phyloP scores from a whole-genome alignment of 1,140 invertebrate genomes.

The Catajapyx aquilonaris region DNA sequence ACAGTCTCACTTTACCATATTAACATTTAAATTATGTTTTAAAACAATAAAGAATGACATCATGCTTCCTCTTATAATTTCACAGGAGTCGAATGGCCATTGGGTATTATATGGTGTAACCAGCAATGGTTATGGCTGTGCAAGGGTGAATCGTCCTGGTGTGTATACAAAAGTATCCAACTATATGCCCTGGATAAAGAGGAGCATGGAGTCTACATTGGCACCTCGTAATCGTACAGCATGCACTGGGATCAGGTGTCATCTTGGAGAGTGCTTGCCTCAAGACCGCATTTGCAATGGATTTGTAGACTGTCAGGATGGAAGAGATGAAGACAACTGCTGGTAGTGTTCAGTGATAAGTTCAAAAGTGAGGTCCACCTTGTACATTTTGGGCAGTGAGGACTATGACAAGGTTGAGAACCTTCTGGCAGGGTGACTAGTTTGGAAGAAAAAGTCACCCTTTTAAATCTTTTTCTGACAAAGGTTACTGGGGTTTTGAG shows the following conservation, averaged over 20 bases:
- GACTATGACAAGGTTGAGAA: no score
- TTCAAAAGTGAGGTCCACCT: no score
- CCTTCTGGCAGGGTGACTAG: no score
- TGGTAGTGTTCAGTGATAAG: not conserved
- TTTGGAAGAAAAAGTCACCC: no score
- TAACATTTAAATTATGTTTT: no score
- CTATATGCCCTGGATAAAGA: conserved; percentile 53
- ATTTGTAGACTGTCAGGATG: conserved; percentile 49
- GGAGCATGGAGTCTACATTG: conserved; percentile 8
- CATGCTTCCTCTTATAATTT: no score
- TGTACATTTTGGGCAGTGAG: no score
- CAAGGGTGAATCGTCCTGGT: conserved; percentile 55
- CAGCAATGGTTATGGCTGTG: conserved; percentile 72
- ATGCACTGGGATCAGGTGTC: conserved; percentile 47
- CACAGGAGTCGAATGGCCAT: conserved; percentile 26
- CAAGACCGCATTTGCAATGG: conserved; percentile 47
- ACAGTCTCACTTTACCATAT: no score
- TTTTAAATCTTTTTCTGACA: no score
- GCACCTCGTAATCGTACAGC: conserved; percentile 7
- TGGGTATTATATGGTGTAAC: conserved; percentile 51
- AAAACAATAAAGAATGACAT: no score
- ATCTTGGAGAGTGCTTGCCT: conserved; percentile 48
- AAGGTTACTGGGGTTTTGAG: no score
- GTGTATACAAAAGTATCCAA: conserved; percentile 70
- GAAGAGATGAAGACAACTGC: conserved; percentile 38